These are phyloP conservation scores for Laterallus jamaicensis DNA, from an alignment of 2,113 vertebrate species.

Conservation along the genomic window DNA sequence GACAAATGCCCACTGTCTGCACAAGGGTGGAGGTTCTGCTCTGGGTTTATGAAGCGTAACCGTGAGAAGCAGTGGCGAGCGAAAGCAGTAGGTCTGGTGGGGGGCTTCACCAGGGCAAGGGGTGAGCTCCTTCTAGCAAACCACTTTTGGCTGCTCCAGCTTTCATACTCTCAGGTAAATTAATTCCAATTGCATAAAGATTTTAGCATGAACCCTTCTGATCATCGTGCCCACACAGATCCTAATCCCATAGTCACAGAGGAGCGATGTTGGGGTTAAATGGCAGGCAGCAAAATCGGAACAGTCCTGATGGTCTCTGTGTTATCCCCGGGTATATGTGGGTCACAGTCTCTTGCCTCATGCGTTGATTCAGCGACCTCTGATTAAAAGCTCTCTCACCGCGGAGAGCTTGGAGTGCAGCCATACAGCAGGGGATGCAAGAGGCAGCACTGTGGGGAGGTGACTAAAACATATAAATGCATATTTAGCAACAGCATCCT, in stretches of 20 bases:
- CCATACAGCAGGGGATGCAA: not conserved
- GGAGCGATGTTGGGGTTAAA: not conserved
- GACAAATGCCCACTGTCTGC: not conserved
- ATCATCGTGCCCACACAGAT: not conserved
- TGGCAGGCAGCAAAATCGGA: not conserved
- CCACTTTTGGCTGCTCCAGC: not conserved
- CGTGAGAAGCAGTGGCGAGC: not conserved
- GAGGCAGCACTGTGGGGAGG: not conserved
- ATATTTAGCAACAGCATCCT: not conserved
- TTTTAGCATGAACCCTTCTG: not conserved
- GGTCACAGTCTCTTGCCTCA: not conserved
- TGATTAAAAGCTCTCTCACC: not conserved
- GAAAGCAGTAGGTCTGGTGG: not conserved
- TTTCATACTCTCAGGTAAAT: not conserved
- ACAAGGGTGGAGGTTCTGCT: not conserved
- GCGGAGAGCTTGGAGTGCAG: not conserved
- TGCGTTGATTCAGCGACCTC: not conserved
- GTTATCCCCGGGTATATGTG: not conserved
- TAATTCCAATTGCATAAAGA: not conserved
- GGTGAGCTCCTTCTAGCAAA: not conserved
- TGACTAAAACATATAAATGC: not conserved
- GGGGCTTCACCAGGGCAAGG: not conserved
- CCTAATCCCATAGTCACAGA: not conserved
- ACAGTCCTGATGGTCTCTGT: not conserved
- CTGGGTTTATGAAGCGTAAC: accelerated